Conservation (phyloP, 2,113 vertebrate species). For the Saguinus midas region DNA sequence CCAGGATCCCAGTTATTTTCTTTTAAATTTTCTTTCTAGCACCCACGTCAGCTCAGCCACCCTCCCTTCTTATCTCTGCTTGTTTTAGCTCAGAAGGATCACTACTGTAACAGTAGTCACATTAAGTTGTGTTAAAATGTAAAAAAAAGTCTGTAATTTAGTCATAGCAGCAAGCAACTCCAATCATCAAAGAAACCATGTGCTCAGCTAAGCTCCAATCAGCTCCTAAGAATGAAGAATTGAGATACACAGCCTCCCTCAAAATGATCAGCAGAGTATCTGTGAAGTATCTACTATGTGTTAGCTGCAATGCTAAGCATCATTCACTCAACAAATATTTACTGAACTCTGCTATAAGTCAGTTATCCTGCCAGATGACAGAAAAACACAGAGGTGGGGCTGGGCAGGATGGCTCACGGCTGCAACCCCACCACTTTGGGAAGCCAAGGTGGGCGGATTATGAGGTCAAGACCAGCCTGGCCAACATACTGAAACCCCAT, state of each 20-base stretch:
- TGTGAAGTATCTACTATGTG: not conserved
- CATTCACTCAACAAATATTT: not conserved
- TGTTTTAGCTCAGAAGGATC: not conserved
- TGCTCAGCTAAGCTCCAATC: not conserved
- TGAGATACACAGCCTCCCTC: not conserved
- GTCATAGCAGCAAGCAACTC: not conserved
- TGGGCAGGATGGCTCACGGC: too few species aligned
- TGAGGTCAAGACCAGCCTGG: too few species aligned
- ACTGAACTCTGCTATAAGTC: not conserved
- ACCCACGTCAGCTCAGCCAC: not conserved
- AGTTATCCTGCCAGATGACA: not conserved
- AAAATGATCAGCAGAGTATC: not conserved
- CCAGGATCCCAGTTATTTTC: not conserved
- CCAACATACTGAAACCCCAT: too few species aligned
- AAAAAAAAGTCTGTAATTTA: not conserved
- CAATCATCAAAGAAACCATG: not conserved
- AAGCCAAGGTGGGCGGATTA: too few species aligned
- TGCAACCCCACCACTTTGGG: too few species aligned
- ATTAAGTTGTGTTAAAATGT: not conserved
- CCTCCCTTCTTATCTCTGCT: not conserved
- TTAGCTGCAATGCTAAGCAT: not conserved
- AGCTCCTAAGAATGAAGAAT: not conserved
- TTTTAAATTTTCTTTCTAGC: not conserved
- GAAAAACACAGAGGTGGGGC: not conserved
- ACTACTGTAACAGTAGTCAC: not conserved